These are phyloP conservation scores for Sebastes fasciatus DNA, from an alignment of 2,113 vertebrate genomes.

Conservation along the genomic window DNA sequence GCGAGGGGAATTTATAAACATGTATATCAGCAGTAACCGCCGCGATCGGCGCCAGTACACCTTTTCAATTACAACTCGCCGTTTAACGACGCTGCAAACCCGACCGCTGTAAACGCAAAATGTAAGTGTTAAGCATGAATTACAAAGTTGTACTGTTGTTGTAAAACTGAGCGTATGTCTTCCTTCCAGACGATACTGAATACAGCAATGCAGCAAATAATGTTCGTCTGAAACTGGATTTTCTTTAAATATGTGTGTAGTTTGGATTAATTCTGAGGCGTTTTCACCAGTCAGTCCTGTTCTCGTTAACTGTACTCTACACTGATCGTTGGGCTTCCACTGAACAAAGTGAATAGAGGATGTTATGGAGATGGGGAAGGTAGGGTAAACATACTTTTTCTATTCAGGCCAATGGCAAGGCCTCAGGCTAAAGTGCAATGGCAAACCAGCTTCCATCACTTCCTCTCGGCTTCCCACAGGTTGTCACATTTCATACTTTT, in stretches of 20 bases:
- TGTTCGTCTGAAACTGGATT: not conserved
- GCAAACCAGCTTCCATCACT: constrained; percentile 3
- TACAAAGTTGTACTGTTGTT: constrained; percentile 22
- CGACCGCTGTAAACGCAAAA: constrained; percentile 30
- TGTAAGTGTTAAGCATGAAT: constrained; percentile 39
- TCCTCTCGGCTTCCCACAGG: not conserved
- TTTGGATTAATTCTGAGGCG: not conserved
- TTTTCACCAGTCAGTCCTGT: not conserved
- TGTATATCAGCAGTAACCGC: constrained; percentile 28
- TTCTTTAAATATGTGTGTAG: too few relatives aligned
- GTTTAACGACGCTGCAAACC: constrained; percentile 45
- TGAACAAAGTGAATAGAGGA: constrained; percentile 24
- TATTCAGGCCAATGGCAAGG: constrained; percentile 37
- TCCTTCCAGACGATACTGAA: not conserved
- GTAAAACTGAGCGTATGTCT: not conserved
- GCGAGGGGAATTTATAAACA: constrained; percentile 62
- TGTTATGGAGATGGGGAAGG: constrained; percentile 10
- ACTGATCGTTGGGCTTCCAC: not conserved
- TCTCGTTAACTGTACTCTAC: constrained; percentile 26
- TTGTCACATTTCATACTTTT: constrained; percentile 1
- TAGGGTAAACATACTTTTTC: constrained; percentile 27
- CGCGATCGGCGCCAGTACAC: constrained; percentile 24
- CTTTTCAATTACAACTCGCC: constrained; percentile 63
- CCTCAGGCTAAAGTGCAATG: constrained; percentile 27
- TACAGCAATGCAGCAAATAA: not conserved